Base-by-base conservation (phyloP, 2,888 invertebrate genomes). In the Pelosia muscerda region DNA sequence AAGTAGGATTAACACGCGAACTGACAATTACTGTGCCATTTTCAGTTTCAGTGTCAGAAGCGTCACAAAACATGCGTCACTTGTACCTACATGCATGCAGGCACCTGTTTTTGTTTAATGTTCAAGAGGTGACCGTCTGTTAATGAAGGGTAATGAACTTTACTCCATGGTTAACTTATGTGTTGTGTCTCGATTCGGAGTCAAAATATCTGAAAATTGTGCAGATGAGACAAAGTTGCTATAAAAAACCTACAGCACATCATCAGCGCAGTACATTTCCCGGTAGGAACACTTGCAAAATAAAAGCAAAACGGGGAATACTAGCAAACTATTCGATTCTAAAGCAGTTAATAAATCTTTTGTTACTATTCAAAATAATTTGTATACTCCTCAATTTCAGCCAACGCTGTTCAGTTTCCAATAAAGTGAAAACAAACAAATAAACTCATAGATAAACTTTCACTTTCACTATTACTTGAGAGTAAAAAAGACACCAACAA, bases 131-230 rank as follows among this genome's bases (percentile, higher is more conserved):
- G 81, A 84, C 80, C 78, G 72, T 73, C 62, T 74, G 73, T 49
- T 49, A 49, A 67, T 74, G 65, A 58, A 59, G 83, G 74, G 56
- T 81, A 84, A 76, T 76, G 84, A 84, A 81, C 84, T 80, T 76
- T 42, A 63, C 59, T 59, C 62, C 66, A 53, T 54, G 49, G 65
- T 61, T 61, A 28, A 54, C 13, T 23, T 49, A 28, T 42, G 19
- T 11, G 6, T 54, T 19, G 13, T 28, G n/a, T 58, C 11, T 38
- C 15, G 4, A 38, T 38, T 38, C 19, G 38, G 4, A 38, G 11
- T 8, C 38, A 38, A 31, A 31, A 2, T 31, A 8, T 9, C 15
- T 15, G 38, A 13, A 5, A 3, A 42, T 31, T 31, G 5, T 15
- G 2, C 15, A 42, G 19, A 42, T 42, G 42, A 42, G 4, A 19